Evolutionary conservation across 2,797 vertebrate species (phyloP), one percentile per base, ranked within the genome.

Genomic region (Tenualosa thibaudeaui): DNA sequence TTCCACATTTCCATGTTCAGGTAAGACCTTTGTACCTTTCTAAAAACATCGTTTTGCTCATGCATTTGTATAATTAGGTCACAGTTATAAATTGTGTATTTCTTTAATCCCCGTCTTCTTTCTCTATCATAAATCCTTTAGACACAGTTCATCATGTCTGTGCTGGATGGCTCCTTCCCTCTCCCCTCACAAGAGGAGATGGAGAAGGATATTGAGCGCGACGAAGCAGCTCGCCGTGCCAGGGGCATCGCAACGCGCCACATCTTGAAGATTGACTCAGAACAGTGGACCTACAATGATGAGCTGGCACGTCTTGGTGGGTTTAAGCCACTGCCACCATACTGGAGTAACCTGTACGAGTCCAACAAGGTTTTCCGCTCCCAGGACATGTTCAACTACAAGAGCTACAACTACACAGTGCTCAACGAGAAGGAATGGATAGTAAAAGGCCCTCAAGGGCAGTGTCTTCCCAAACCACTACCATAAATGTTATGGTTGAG

Each of bases 1-100:
- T 94, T 46, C 92, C 93, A 2, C 88, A 91, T 65, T 93, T 92
- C 84, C 90, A 94, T 68, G 85, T 89, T 86, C 94, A 95, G 92
- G 90, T 91, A 19, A 88, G 86, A 46, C 15, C 5, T 78, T 22
- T 60, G 58, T 19, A 60, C 58, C 58, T n/a, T 46, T 43, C 17
- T 22, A 22, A 19, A 5, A 19, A 17, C 31, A 31, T 31, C 31
- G 1, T 17, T 37, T 78, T 8, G 37, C 58, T 19, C 5, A 17
- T 15, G 53, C 53, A 24, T 4, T 19, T 51, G 3, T 58, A 6
- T 58, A 9, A 19, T 2, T 85, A 53, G 10, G 3, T 54, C 53
- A 54, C 13, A 13, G 53, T 54, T 31, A 31, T 31, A 31, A 54
- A 58, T 58, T 4, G 6, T 56, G 0, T 2, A 68, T 62, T 83